Conservation (phyloP, 1,140 invertebrate genomes). For the Ceratina calcarata region DNA sequence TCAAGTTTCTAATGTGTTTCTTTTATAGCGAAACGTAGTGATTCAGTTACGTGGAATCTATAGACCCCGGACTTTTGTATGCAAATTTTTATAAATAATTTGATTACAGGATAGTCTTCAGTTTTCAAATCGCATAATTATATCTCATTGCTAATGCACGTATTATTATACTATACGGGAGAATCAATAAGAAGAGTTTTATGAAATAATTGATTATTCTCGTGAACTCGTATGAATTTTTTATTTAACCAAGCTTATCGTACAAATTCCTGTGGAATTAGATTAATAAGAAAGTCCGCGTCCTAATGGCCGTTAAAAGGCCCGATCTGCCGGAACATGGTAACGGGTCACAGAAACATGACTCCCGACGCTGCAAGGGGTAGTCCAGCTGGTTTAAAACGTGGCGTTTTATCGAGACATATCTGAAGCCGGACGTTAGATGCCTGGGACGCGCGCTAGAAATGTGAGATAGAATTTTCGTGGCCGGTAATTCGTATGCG, state of each 20-base stretch:
- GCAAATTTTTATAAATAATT: neutral
- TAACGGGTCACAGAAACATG: constrained; percentile 12
- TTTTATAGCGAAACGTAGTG: too few species aligned
- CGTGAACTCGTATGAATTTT: too few species aligned
- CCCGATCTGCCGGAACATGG: constrained; percentile 4
- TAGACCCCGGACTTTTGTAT: neutral
- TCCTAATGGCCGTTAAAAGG: too few species aligned
- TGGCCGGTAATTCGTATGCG: neutral
- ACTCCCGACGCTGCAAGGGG: neutral
- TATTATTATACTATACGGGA: too few species aligned
- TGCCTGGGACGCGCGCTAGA: neutral
- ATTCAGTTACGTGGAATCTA: neutral
- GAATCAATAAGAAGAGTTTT: too few species aligned
- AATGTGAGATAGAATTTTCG: neutral
- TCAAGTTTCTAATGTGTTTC: neutral
- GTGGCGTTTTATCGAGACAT: neutral
- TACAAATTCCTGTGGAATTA: too few species aligned
- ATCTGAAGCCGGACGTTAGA: neutral
- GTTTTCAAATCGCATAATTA: too few species aligned
- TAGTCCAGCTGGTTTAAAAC: neutral
- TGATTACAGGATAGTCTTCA: too few species aligned
- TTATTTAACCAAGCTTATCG: too few species aligned
- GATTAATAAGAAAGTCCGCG: constrained; percentile 39
- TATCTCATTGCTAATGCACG: too few species aligned
- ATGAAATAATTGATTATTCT: too few species aligned